A percentile compares a stretch with the other conserved stretches of the same genome.
Conservation (phyloP, 2,113 vertebrate genomes). For the Heptranchias perlo region DNA sequence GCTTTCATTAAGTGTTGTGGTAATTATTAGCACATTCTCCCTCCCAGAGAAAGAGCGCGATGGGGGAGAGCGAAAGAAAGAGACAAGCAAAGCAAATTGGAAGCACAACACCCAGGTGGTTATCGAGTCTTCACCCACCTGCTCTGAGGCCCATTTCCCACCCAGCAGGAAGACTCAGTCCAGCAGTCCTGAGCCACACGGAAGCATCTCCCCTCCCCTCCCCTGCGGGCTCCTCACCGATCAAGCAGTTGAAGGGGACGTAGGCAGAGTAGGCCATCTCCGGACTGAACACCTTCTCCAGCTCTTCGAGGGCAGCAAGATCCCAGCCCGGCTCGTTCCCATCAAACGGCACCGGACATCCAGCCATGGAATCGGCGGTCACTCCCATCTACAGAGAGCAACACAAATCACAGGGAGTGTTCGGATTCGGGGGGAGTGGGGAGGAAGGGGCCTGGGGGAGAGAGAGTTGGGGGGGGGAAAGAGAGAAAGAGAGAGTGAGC, state of each 20-base stretch:
- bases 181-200: background rate
- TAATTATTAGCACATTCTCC: too few species aligned
- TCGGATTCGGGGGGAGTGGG: too few species aligned
- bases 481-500: too few species aligned
- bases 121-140: too few species aligned
- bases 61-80: background rate
- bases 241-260: conserved; percentile 87
- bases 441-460: too few species aligned
- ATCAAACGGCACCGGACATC: conserved; percentile 40
- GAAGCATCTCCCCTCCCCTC: background rate
- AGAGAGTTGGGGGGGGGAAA: too few species aligned
- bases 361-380: conserved; percentile 43
- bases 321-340: conserved; percentile 63
- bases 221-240: conserved; percentile 66
- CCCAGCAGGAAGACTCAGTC: too few species aligned
- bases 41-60: too few species aligned
- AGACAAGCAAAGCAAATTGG: background rate
- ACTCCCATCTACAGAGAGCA: background rate
- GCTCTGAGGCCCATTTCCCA: too few species aligned
- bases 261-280: conserved; percentile 93
- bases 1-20: too few species aligned
- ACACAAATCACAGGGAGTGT: background rate
- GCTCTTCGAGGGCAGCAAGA: conserved; percentile 68
- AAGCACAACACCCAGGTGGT: background rate
- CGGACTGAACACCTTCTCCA: conserved; percentile 84